These are phyloP conservation scores for Patella vulgata DNA, from an alignment of 1,140 invertebrate species.

Conservation along the genomic window DNA sequence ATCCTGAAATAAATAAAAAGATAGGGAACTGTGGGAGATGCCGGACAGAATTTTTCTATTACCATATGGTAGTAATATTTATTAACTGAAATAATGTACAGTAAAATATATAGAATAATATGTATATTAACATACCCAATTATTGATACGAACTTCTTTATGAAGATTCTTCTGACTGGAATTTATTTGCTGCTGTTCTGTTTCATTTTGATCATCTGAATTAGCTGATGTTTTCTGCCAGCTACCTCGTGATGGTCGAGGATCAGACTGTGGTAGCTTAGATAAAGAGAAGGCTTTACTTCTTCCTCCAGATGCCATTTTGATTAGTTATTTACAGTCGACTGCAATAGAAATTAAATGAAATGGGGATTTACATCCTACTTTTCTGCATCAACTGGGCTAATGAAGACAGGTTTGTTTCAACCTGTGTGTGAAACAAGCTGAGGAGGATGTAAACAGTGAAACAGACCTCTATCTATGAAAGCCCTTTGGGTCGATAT, in stretches of 20 bases:
- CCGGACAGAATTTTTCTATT: neutral
- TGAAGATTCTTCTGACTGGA: conserved; percentile 52
- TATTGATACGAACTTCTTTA: conserved; percentile 58
- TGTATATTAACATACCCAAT: conserved; percentile 45
- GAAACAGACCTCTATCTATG: too few relatives aligned
- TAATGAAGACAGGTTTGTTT: too few relatives aligned
- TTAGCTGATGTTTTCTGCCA: conserved; percentile 55
- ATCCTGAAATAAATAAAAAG: conserved; percentile 49
- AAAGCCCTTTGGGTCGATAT: too few relatives aligned
- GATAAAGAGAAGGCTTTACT: conserved; percentile 35
- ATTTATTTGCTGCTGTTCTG: conserved; percentile 7
- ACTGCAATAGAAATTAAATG: too few relatives aligned
- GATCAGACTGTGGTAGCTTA: conserved; percentile 25
- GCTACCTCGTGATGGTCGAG: conserved; percentile 37
- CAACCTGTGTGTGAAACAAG: too few relatives aligned
- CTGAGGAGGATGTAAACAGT: too few relatives aligned
- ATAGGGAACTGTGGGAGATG: neutral
- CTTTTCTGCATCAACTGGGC: too few relatives aligned
- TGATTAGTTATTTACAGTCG: neutral
- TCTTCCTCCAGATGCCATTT: conserved; percentile 49
- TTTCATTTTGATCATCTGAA: conserved; percentile 58
- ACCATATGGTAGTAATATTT: neutral
- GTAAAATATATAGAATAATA: conserved; percentile 3
- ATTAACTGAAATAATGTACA: neutral
- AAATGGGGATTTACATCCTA: too few relatives aligned